Evolutionary conservation across 2,797 vertebrate species (phyloP).

Genomic region (Caiman crocodilus): DNA sequence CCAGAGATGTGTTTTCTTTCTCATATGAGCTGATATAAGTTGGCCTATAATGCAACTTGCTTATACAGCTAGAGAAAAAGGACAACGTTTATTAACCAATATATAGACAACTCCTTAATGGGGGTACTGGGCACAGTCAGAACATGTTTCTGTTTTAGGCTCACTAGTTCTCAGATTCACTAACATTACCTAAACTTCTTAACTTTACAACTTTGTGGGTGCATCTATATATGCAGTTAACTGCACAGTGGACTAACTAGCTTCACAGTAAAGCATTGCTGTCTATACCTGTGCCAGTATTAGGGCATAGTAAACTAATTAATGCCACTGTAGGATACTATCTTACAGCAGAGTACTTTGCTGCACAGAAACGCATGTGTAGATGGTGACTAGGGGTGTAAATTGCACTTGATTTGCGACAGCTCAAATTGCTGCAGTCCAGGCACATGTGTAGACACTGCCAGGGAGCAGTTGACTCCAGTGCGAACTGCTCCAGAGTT

Average conservation of each 20-base stretch:
- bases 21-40: neutral
- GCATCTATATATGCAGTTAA: too few relatives aligned
- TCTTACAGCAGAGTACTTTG: too few relatives aligned
- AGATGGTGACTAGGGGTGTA: too few relatives aligned
- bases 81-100: neutral
- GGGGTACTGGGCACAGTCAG: fast-evolving
- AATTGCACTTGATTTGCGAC: neutral
- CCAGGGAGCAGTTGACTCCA: too few relatives aligned
- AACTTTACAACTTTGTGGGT: neutral
- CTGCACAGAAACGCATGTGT: too few relatives aligned
- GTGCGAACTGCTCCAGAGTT: too few relatives aligned
- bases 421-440: neutral
- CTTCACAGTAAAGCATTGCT: too few relatives aligned
- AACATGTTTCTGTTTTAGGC: neutral
- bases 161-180: neutral
- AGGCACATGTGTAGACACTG: neutral
- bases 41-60: neutral
- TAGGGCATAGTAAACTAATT: too few relatives aligned
- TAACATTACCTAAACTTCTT: neutral
- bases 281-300: too few relatives aligned
- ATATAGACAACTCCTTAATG: neutral
- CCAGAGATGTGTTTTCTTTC: fast-evolving
- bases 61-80: neutral
- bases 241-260: too few relatives aligned
- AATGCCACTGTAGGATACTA: too few relatives aligned